Base-by-base conservation (phyloP, 1,140 invertebrate species). In the Heliconius nattereri region DNA sequence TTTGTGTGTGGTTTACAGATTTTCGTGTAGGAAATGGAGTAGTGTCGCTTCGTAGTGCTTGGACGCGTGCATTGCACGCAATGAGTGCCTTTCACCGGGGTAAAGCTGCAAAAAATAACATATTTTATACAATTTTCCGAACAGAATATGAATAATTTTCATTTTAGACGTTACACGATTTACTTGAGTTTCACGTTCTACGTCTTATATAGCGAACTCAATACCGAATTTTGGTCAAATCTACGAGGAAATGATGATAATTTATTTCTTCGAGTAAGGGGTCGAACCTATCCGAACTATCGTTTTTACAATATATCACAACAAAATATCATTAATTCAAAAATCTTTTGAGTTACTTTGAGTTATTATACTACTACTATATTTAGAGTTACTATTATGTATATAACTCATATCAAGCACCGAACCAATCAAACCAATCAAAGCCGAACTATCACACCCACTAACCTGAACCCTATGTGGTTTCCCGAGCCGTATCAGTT, bases 41-140 rank as follows among this genome's bases (percentile, higher is more conserved):
- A 99, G 94, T 26, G 97, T 98, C 13, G 98, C 98, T 95, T 99
- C 98, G 92, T 99, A 99, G 93, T 99, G 98, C 95, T 99, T 99
- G 88, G 97, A 98, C 37, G 98, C 97, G 94, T 99, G 98, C 85
- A 98, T 95, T 89, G 97, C 98, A 60, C 98, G 95, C 52, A 99
- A 95, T 76, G 98, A 99, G 90, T 99, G 99, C 83, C 99, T 95
- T 93, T 99, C 99, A 81, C 97, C 98, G 1, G 99, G 98, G 92
- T 99, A 99, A 49, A 99, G 96, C 96, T 99, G 98, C 40, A 92
- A 57, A 20, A 57, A 57, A 57, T 11, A 54, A 20, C 5, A 16
- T 54, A 0, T 45, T 45, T 45, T 8, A 45, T 45, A 45, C 3
- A 45, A 45, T 13, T 45, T 16, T 45, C 40, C 11, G 0, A 45